These are phyloP conservation scores for Apostichopus japonicus DNA, from an alignment of 35 echinoderm and acorn worm genomes.

Conservation along the genomic window DNA sequence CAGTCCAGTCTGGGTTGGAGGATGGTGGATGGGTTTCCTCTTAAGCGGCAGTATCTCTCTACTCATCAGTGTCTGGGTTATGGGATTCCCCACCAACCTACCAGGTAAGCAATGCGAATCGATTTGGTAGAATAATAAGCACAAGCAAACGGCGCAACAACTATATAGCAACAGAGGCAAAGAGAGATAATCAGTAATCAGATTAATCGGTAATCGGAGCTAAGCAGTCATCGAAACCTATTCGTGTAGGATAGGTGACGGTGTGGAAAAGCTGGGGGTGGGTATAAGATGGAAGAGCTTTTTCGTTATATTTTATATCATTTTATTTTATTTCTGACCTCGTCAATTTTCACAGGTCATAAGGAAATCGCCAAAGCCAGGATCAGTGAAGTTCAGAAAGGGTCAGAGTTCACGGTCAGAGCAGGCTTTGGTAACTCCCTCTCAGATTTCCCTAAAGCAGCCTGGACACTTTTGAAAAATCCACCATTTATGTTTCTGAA, in stretches of 20 bases:
- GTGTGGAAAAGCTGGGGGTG: too few relatives aligned
- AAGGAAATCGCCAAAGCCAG: conserved; percentile 57
- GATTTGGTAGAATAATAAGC: neutral
- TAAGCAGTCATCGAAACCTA: too few relatives aligned
- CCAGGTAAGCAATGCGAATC: conserved; percentile 68
- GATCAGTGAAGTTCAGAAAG: conserved; percentile 73
- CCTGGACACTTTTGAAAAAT: conserved; percentile 73
- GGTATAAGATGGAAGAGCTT: too few relatives aligned
- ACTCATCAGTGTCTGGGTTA: conserved; percentile 64
- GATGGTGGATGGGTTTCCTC: conserved; percentile 96
- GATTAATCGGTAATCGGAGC: too few relatives aligned
- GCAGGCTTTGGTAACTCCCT: conserved; percentile 83
- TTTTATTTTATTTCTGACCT: too few relatives aligned
- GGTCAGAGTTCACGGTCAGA: conserved; percentile 74
- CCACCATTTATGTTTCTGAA: conserved; percentile 95
- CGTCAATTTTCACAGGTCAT: conserved; percentile 30
- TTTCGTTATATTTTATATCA: too few relatives aligned
- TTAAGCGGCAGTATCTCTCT: conserved; percentile 66
- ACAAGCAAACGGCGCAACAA: too few relatives aligned
- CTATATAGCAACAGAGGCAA: too few relatives aligned
- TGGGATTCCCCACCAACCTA: conserved; percentile 74
- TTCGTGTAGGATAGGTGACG: too few relatives aligned
- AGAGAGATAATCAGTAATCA: too few relatives aligned
- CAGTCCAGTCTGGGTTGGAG: conserved; percentile 96
- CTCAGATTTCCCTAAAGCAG: conserved; percentile 82